Conservation (phyloP, 2,888 invertebrate species). For the Hyppa rectilinea region DNA sequence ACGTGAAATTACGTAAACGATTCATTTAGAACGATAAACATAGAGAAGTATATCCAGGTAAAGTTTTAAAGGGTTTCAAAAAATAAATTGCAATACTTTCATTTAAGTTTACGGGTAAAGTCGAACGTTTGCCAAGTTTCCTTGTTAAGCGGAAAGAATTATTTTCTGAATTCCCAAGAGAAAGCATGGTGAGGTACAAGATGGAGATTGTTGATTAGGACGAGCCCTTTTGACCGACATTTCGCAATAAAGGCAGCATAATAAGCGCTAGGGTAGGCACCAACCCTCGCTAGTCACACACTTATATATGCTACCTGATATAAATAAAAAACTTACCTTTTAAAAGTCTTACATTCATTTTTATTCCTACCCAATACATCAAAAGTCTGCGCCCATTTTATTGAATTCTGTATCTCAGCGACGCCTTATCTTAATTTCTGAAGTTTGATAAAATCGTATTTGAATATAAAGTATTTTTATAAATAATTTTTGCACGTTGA, state of each 20-base stretch:
- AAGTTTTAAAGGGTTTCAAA: conserved; percentile 42
- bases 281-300: conserved; percentile 50
- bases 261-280: conserved; percentile 56
- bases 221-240: conserved; percentile 61
- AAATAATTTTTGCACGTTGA: conserved; percentile 44
- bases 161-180: conserved; percentile 64
- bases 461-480: conserved; percentile 64
- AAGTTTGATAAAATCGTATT: conserved; percentile 59
- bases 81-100: conserved; percentile 69
- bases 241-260: conserved; percentile 64
- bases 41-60: conserved; percentile 22
- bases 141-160: conserved; percentile 70
- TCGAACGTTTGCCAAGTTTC: conserved; percentile 65
- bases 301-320: conserved; percentile 33
- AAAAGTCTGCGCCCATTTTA: conserved; percentile 27
- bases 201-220: conserved; percentile 64
- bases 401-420: conserved; percentile 45
- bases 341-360: conserved; percentile 23
- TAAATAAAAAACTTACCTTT: conserved; percentile 18
- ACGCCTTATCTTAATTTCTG: conserved; percentile 40
- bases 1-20: conserved; percentile 34
- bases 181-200: conserved; percentile 49
- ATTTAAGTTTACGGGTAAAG: conserved; percentile 68
- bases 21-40: conserved; percentile 42
- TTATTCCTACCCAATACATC: conserved; percentile 31